Evolutionary conservation across 2,888 invertebrate species (phyloP), one percentile per base, ranked within the genome.

Genomic region (Lordiphosa fenestrarum): DNA sequence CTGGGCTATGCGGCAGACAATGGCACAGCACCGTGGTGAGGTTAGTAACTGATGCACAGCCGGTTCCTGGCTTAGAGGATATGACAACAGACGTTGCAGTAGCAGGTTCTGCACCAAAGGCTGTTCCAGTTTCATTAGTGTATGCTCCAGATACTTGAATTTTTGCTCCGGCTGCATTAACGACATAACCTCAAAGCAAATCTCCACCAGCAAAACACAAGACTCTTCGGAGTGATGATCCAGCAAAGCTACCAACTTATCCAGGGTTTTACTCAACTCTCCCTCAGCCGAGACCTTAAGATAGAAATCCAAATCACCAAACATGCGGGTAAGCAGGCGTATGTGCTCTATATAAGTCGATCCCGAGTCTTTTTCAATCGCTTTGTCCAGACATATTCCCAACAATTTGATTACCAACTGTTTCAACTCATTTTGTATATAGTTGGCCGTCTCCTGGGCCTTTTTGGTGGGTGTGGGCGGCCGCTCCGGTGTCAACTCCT

Each of bases 171-270:
- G 90, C 19, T 88, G 86, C 69, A 94, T 85, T 66, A 92, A 91
- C 33, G 90, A 89, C 58, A 93, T 82, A 47, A 94, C 80, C 56
- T 92, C 89, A 85, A 95, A 94, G 44, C 93, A 89, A 9, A 95
- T 88, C 74, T 93, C 92, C 2, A 94, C 89, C 2, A 93, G 88
- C 33, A 91, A 85, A 65, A 91, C 91, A 37, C 91, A 91, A 15
- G 91, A 89, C 70, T 91, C 91, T 0, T 90, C 85, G 47, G 91
- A 91, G 3, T 77, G 33, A 0, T 90, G 71, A 3, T 51, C 63
- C 9, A 88, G 44, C 12, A 87, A 63, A 3, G 57, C 37, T 0
- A 80, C 61, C 52, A 89, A 85, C 25, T 66, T 71, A 25, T 84
- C 71, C 10, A 89, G 66, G 0, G 88, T 78, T 0, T 77, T 80